Evolutionary conservation across 2,797 vertebrate species (phyloP).

Genomic region (Anniella stebbinsi): DNA sequence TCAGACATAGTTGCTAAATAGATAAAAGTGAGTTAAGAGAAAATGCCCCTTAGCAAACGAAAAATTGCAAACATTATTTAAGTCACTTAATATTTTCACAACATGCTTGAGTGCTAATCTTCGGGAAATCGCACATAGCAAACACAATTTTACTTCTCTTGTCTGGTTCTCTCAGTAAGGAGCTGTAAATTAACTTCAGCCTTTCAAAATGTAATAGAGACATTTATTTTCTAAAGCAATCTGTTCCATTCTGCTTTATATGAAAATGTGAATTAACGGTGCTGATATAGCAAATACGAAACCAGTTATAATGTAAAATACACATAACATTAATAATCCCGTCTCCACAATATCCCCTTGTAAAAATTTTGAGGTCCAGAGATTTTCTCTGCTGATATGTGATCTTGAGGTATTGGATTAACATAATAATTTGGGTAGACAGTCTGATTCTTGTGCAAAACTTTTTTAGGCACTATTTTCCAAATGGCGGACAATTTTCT

Average conservation of each 20-base stretch:
- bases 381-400: no score
- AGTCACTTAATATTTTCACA: conserved; percentile 72
- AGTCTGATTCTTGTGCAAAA: no score
- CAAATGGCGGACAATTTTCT: no score
- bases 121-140: conserved; percentile 62
- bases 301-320: conserved; percentile 62
- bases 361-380: no score
- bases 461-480: no score
- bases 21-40: conserved; percentile 61
- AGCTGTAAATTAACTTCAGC: conserved; percentile 72
- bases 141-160: conserved; percentile 72
- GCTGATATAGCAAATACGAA: conserved; percentile 52
- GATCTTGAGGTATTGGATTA: no score
- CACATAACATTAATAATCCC: conserved; percentile 50
- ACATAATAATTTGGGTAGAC: no score
- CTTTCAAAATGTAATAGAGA: conserved; percentile 70
- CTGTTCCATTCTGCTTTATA: conserved; percentile 63
- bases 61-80: conserved; percentile 72
- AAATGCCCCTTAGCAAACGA: conserved; percentile 61
- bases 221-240: conserved; percentile 75
- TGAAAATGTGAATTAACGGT: conserved; percentile 64
- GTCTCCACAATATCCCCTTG: no score
- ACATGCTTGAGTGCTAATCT: conserved; percentile 66
- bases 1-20: conserved; percentile 54
- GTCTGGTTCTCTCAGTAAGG: conserved; percentile 66